Evolutionary conservation across 2,888 invertebrate species (phyloP).

Genomic region (Macaria liturata): DNA sequence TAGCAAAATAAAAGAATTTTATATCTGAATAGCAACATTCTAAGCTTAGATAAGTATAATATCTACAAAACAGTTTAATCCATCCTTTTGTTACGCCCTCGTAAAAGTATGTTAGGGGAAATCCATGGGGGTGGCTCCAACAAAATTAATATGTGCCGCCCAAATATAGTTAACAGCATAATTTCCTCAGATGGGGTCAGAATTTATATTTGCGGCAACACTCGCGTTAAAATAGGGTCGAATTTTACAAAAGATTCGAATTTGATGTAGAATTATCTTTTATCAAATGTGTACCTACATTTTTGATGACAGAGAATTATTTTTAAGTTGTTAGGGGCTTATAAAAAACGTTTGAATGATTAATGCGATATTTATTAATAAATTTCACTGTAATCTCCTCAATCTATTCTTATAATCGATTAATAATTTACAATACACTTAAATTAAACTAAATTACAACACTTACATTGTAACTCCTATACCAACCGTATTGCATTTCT

Average conservation of each 20-base stretch:
- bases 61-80: slow-evolving; percentile 75
- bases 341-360: slow-evolving; percentile 59
- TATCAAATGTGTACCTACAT: too few relatives aligned
- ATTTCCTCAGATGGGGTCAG: slow-evolving; percentile 46
- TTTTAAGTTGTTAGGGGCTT: slow-evolving; percentile 2
- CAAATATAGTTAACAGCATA: slow-evolving; percentile 70
- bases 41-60: slow-evolving; percentile 66
- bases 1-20: slow-evolving; percentile 28
- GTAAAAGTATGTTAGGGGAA: slow-evolving; percentile 37
- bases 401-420: slow-evolving; percentile 75
- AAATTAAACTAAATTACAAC: slow-evolving; percentile 58
- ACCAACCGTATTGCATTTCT: slow-evolving; percentile 74
- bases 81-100: slow-evolving; percentile 69
- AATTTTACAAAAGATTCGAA: slow-evolving; percentile 19
- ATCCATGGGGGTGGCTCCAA: slow-evolving; percentile 46
- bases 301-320: too few relatives aligned
- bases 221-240: slow-evolving; percentile 9
- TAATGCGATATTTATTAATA: slow-evolving; percentile 82
- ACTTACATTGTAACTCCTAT: slow-evolving; percentile 64
- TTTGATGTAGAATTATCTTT: too few relatives aligned
- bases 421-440: slow-evolving; percentile 82
- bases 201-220: slow-evolving; percentile 35
- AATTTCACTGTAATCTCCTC: slow-evolving; percentile 80
- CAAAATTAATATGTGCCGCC: slow-evolving; percentile 75
- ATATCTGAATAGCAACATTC: slow-evolving; percentile 33